Evolutionary conservation across 2,888 invertebrate genomes (phyloP), one percentile per base, ranked within the genome.

Genomic region (Tipula confusa): DNA sequence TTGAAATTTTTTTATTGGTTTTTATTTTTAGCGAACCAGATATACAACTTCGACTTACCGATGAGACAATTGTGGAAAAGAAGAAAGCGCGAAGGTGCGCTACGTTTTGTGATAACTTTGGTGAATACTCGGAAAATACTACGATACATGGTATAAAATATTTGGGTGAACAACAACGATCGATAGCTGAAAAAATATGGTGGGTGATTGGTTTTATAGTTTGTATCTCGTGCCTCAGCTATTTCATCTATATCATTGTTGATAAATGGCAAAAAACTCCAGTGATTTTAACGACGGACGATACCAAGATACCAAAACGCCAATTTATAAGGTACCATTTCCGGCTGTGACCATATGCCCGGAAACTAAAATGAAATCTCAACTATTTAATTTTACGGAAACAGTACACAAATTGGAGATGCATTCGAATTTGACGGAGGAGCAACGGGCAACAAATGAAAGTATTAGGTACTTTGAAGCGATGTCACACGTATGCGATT

Each of bases 291-390:
- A 31, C 31, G 5, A 31, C 31, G 1, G 80, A 80, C 11, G 29
- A 80, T 29, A 29, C 29, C 5, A 29, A 29, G 29, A 80, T 29
- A 29, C 29, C 5, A 29, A 29, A 29, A 29, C 80, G 0, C 29
- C 29, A 29, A 80, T 80, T 29, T 80, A 80, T 80, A 29, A 29
- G 3, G 31, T 80, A 80, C 80, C 80, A 29, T 80, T 80, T 29
- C 80, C 80, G 31, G 80, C 80, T 13, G 80, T 80, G 6, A 80
- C 80, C 29, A 1, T 80, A 2, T 80, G 80, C n/a, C 80, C 80
- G n/a, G 80, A 80, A 80, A 80, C 29, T n/a, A 80, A 80, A 80
- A 80, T 80, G 13, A 80, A 31, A 80, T 15, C n/a, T n/a, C 29
- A 13, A 29, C 29, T 80, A 15, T 80, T 80, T 3, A 80, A 80